Conservation (phyloP, 1,140 invertebrate genomes). For the Lepidurus apus region DNA sequence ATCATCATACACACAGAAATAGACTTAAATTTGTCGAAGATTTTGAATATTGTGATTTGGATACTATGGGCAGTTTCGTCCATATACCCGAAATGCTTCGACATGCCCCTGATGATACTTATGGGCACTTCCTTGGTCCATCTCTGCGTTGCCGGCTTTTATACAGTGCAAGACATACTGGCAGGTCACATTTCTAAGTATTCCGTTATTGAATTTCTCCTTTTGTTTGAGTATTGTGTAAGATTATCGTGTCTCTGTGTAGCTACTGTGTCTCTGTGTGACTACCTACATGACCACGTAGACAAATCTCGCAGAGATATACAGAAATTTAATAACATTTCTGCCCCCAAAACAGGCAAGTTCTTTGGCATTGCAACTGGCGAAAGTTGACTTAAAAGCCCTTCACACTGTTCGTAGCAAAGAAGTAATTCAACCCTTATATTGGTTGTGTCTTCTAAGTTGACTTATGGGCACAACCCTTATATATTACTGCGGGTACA, state of each 20-base stretch:
- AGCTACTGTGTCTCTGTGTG: too few species aligned
- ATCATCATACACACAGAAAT: too few species aligned
- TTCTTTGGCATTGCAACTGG: neutral
- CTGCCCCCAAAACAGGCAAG: neutral
- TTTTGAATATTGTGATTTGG: too few species aligned
- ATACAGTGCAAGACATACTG: neutral
- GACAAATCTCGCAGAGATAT: neutral
- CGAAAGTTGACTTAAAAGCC: neutral
- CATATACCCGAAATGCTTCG: neutral
- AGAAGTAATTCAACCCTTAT: neutral
- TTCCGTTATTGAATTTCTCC: neutral
- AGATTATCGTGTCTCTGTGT: neutral
- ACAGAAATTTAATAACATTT: neutral
- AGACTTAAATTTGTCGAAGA: too few species aligned
- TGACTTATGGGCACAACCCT: too few species aligned
- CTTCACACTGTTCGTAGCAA: neutral
- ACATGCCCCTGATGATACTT: neutral
- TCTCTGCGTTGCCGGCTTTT: neutral
- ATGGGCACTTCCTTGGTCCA: neutral
- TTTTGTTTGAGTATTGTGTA: neutral
- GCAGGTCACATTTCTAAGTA: neutral
- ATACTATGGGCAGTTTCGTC: neutral
- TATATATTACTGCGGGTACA: neutral
- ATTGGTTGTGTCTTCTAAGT: too few species aligned
- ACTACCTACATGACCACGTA: neutral